These are phyloP conservation scores for Geotrupes spiniger DNA, from an alignment of 2,888 invertebrate genomes.

Conservation along the genomic window DNA sequence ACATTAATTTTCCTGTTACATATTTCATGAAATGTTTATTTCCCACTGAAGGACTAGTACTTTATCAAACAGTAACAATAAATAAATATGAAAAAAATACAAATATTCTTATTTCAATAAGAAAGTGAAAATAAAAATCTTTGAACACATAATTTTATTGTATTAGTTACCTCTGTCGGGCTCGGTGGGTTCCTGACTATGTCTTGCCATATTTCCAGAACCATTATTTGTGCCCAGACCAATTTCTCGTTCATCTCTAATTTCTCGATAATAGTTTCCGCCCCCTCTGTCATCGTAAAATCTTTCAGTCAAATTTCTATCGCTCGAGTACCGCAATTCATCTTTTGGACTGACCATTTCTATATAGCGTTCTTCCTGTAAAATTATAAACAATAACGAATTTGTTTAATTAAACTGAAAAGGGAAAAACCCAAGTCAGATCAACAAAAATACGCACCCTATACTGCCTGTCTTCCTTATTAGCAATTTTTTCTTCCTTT, in stretches of 20 bases:
- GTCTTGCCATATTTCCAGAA: slow-evolving; percentile 50
- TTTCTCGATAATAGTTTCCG: slow-evolving; percentile 45
- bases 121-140: no score
- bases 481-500: slow-evolving; percentile 49
- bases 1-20: no score
- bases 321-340: slow-evolving; percentile 50
- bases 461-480: slow-evolving; percentile 45
- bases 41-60: no score
- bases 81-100: no score
- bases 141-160: no score
- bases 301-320: slow-evolving; percentile 50
- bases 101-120: no score
- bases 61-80: no score
- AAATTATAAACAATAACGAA: slow-evolving; percentile 25
- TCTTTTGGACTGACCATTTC: slow-evolving; percentile 48
- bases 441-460: slow-evolving; percentile 37
- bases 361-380: slow-evolving; percentile 55
- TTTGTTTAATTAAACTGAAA: slow-evolving; percentile 6
- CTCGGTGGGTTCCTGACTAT: slow-evolving; percentile 57
- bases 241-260: slow-evolving; percentile 54
- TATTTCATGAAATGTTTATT: no score
- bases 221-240: slow-evolving; percentile 54
- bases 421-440: neutral
- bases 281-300: slow-evolving; percentile 49
- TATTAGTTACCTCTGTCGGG: slow-evolving; percentile 57